Conservation (phyloP, 1,140 invertebrate species). For the Drosophila micromelanica region DNA sequence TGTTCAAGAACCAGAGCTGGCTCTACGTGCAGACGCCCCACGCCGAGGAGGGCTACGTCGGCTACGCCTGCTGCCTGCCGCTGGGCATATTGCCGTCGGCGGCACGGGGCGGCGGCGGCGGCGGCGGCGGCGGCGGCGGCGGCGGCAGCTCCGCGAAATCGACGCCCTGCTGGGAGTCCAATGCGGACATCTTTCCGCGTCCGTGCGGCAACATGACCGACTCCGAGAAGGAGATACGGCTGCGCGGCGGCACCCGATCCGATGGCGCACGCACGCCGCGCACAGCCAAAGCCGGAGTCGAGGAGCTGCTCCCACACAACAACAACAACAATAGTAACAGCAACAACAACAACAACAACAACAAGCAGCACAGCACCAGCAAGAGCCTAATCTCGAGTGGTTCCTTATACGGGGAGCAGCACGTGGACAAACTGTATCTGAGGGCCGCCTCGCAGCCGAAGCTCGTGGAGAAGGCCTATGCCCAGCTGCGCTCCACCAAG, state of each 20-base stretch:
- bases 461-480: slow-evolving; percentile 79
- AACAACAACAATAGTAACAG: slow-evolving; percentile 25
- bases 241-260: slow-evolving; percentile 86
- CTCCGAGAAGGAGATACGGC: slow-evolving; percentile 87
- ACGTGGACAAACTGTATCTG: slow-evolving; percentile 89
- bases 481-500: slow-evolving; percentile 77
- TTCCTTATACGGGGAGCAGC: slow-evolving; percentile 81
- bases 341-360: slow-evolving; percentile 33
- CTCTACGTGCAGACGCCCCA: slow-evolving; percentile 92
- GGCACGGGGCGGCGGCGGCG: slow-evolving; percentile 3
- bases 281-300: slow-evolving; percentile 73
- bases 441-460: slow-evolving; percentile 80
- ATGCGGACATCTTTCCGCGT: slow-evolving; percentile 90
- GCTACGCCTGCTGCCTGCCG: slow-evolving; percentile 90
- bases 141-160: slow-evolving; percentile 65
- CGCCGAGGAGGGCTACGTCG: slow-evolving; percentile 91
- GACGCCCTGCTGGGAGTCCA: slow-evolving; percentile 91
- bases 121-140: slow-evolving; percentile 41
- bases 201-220: slow-evolving; percentile 90
- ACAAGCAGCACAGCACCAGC: slow-evolving; percentile 44
- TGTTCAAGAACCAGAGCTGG: slow-evolving; percentile 93
- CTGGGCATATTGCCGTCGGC: slow-evolving; percentile 87
- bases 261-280: slow-evolving; percentile 85
- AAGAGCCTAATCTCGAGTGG: slow-evolving; percentile 21
- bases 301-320: slow-evolving; percentile 54